Evolutionary conservation across 2,888 invertebrate species (phyloP).

Genomic region (Eupithecia inturbata): DNA sequence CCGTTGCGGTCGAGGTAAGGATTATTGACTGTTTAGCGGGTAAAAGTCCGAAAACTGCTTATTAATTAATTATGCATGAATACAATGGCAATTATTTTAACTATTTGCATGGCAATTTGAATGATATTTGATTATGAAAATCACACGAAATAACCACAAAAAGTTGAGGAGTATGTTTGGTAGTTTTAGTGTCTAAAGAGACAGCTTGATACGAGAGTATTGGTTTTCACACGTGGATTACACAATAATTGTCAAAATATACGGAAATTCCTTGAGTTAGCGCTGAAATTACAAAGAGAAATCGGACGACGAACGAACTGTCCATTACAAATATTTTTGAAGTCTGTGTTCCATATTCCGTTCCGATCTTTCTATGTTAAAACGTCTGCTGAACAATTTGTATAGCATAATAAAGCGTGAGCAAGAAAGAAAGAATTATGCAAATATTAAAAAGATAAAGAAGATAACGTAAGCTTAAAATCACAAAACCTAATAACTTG

Average conservation of each 20-base stretch:
- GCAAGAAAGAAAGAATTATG: neutral
- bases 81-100: neutral
- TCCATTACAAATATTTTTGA: conserved; percentile 21
- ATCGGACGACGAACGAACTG: conserved; percentile 8
- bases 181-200: neutral
- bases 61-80: neutral
- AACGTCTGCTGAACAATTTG: neutral
- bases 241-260: neutral
- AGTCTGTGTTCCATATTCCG: conserved; percentile 10
- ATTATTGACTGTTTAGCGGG: neutral
- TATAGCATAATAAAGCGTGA: neutral
- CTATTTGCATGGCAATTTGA: no score
- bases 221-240: neutral
- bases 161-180: no score
- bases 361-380: no score
- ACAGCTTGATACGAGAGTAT: neutral
- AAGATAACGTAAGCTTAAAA: neutral
- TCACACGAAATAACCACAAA: conserved; percentile 14
- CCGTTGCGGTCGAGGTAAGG: neutral
- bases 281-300: conserved; percentile 14
- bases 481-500: no score
- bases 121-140: conserved; percentile 4
- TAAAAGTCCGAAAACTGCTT: conserved; percentile 1
- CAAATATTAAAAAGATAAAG: neutral
- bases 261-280: conserved; percentile 10